These are phyloP conservation scores for Eucera pruinosa DNA, from an alignment of 2,888 invertebrate genomes.

Conservation along the genomic window DNA sequence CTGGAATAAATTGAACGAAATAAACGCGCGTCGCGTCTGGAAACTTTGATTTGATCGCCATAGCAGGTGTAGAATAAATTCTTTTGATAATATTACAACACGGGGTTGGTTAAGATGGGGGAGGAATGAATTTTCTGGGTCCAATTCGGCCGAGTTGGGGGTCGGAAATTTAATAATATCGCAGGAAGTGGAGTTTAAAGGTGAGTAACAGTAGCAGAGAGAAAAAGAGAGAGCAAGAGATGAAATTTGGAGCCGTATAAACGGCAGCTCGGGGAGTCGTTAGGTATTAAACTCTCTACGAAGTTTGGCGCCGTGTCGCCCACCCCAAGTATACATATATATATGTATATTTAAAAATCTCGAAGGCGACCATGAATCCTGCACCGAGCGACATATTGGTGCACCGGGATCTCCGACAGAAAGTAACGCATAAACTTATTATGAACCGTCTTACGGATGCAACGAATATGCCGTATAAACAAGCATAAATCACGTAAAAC, in stretches of 20 bases:
- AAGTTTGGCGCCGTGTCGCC: conserved; percentile 57
- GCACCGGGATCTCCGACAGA: conserved; percentile 43
- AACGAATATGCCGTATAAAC: too few relatives aligned
- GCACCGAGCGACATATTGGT: conserved; percentile 48
- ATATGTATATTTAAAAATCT: conserved; percentile 66
- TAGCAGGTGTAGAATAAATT: not conserved
- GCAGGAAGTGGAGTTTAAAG: conserved; percentile 15
- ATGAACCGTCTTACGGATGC: too few relatives aligned
- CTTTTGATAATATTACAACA: conserved; percentile 25
- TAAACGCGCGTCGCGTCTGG: not conserved
- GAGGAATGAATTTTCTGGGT: conserved; percentile 14
- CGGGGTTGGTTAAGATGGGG: not conserved
- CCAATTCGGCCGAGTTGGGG: conserved; percentile 45
- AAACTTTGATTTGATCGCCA: not conserved
- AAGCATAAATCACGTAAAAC: not conserved
- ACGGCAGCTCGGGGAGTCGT: conserved; percentile 72
- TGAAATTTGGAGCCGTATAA: conserved; percentile 61
- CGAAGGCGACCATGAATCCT: conserved; percentile 52
- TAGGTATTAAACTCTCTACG: conserved; percentile 68
- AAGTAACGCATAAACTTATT: conserved; percentile 55
- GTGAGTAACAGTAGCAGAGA: conserved; percentile 5
- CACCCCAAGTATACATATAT: conserved; percentile 23
- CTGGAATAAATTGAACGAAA: not conserved
- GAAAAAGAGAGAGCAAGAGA: conserved; percentile 26
- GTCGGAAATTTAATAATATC: conserved; percentile 66